These are phyloP conservation scores for Cephalotes varians DNA, from an alignment of 2,888 invertebrate species.

Conservation along the genomic window DNA sequence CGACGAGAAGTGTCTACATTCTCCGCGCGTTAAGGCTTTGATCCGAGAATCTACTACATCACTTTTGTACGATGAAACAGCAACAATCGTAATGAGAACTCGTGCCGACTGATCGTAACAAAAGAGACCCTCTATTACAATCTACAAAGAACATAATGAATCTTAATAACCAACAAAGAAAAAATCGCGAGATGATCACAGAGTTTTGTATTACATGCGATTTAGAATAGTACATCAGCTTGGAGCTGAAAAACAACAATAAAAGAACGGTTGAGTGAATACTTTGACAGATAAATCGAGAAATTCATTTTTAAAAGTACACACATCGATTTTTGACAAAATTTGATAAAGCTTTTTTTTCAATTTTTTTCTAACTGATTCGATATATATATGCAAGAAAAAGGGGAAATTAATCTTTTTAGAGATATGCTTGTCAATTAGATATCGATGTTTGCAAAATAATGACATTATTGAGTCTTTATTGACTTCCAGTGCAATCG, in stretches of 20 bases:
- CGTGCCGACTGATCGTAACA: background rate
- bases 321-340: background rate
- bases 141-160: conserved; percentile 7
- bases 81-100: conserved; percentile 27
- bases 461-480: conserved; percentile 64
- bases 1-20: background rate
- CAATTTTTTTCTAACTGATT: background rate
- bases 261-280: background rate
- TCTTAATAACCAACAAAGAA: background rate
- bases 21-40: background rate
- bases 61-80: conserved; percentile 5
- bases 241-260: conserved; percentile 1
- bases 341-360: background rate
- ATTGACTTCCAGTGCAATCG: conserved; percentile 52
- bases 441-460: conserved; percentile 59
- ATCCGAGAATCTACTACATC: background rate
- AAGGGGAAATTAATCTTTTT: background rate
- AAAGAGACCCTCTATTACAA: background rate
- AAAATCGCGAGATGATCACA: background rate
- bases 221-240: background rate
- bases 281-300: background rate
- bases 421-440: conserved; percentile 55
- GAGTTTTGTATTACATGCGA: background rate
- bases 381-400: background rate
- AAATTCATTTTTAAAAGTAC: background rate